These are phyloP conservation scores for Zoanthus solanderi DNA, from an alignment of 92 coral and sea anemone genomes.

Conservation along the genomic window DNA sequence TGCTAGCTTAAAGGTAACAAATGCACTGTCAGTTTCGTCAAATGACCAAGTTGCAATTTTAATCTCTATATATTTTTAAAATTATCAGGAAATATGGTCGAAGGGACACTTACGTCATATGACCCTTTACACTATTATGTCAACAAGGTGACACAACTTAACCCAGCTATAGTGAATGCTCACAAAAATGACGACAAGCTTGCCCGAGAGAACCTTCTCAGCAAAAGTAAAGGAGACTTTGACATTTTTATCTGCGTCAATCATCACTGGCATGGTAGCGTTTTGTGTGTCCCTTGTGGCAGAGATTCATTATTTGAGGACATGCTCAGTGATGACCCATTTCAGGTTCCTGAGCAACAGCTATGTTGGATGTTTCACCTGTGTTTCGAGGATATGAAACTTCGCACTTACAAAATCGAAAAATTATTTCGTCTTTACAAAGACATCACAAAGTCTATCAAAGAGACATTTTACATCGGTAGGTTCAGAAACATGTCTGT, in stretches of 20 bases:
- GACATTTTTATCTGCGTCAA: conserved; percentile 87
- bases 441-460: conserved; percentile 64
- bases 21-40: too few species aligned
- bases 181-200: conserved; percentile 60
- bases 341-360: conserved; percentile 66
- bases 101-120: conserved; percentile 69
- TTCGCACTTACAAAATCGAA: conserved; percentile 83
- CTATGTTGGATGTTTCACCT: conserved; percentile 80
- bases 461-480: conserved; percentile 78
- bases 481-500: conserved; percentile 69
- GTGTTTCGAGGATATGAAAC: conserved; percentile 67
- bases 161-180: conserved; percentile 67
- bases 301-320: conserved; percentile 54
- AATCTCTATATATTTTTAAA: too few species aligned
- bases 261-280: conserved; percentile 78
- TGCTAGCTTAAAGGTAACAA: too few species aligned
- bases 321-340: conserved; percentile 69
- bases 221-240: conserved; percentile 63
- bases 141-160: conserved; percentile 76
- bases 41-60: too few species aligned
- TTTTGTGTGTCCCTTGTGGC: conserved; percentile 81
- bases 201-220: conserved; percentile 55
- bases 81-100: conserved; percentile 61
- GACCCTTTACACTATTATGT: conserved; percentile 89
- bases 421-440: conserved; percentile 60